A percentile compares a stretch with the other conserved stretches of the same genome.
These are phyloP conservation scores for Agelas oroides DNA, from an alignment of 37 sponge, comb jelly and placozoan genomes.

Conservation along the genomic window DNA sequence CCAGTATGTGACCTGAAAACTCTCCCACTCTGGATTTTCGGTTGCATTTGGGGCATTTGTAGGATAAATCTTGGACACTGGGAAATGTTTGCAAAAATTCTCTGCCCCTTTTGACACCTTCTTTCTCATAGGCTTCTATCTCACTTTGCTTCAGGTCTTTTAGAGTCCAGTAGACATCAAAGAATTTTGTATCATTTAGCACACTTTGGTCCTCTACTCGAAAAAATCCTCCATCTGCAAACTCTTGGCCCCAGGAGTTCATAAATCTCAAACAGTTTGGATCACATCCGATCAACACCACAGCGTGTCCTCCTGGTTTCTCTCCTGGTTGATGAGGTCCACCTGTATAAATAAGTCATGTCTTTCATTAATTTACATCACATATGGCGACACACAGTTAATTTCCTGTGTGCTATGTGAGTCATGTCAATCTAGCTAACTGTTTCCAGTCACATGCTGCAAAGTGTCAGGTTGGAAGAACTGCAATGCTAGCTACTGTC, in stretches of 20 bases:
- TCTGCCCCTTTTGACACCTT: constrained; percentile 9
- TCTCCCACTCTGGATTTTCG: background rate
- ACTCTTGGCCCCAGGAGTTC: constrained; percentile 54
- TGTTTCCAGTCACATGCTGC: no score
- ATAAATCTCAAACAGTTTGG: constrained; percentile 34
- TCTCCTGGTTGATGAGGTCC: background rate
- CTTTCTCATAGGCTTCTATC: constrained; percentile 17
- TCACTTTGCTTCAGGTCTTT: constrained; percentile 40
- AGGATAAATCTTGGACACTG: constrained; percentile 24
- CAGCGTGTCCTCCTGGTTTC: constrained; percentile 35
- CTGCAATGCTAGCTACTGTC: no score
- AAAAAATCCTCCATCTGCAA: constrained; percentile 46
- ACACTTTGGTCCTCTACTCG: constrained; percentile 39
- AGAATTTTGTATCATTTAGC: constrained; percentile 26
- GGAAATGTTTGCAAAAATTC: constrained; percentile 17
- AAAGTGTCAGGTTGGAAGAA: no score
- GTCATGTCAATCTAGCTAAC: no score
- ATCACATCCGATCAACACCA: constrained; percentile 38
- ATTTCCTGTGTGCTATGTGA: background rate
- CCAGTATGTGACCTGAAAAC: constrained; percentile 20
- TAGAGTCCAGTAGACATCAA: constrained; percentile 58
- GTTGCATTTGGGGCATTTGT: constrained; percentile 37
- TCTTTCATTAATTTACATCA: background rate
- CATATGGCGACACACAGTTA: background rate
- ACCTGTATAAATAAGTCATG: background rate